Percentiles rank a stretch among this genome's conserved stretches.
Conservation (phyloP, 1,140 invertebrate species). For the Asobara japonica region DNA sequence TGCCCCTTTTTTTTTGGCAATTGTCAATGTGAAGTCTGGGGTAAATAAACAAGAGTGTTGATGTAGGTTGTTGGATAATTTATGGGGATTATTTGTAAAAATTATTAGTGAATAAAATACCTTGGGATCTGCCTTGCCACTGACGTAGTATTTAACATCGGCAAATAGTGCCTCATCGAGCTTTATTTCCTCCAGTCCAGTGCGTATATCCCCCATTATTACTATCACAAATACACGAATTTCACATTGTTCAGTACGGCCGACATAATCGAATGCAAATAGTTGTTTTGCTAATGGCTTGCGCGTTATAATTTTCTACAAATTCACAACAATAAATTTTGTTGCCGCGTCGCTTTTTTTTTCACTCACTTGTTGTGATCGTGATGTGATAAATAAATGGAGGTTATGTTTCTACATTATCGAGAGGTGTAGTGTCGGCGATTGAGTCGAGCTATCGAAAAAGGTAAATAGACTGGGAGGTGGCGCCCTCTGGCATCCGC, state of each 20-base stretch:
- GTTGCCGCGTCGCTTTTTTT: conserved; percentile 3
- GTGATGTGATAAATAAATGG: neutral
- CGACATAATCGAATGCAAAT: neutral
- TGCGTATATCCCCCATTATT: conserved; percentile 64
- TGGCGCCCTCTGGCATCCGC: neutral
- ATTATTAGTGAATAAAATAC: conserved; percentile 67
- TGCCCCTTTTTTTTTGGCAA: too few species aligned
- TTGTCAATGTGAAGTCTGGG: too few species aligned
- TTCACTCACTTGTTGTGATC: conserved; percentile 11
- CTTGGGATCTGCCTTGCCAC: conserved; percentile 75
- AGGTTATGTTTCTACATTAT: neutral
- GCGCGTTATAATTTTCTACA: neutral
- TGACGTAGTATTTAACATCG: conserved; percentile 77
- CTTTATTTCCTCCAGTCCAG: conserved; percentile 62
- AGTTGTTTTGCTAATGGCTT: neutral
- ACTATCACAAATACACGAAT: conserved; percentile 40
- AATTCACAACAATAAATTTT: neutral
- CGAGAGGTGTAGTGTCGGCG: neutral
- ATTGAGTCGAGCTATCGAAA: neutral
- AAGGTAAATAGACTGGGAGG: neutral
- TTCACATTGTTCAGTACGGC: neutral
- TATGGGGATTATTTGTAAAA: too few species aligned
- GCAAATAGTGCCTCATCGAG: conserved; percentile 60
- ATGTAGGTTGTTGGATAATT: too few species aligned
- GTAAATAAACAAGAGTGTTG: too few species aligned